phyloP scores from a whole-genome alignment of 1,140 invertebrate genomes.

The Leptoteleia sp. region DNA sequence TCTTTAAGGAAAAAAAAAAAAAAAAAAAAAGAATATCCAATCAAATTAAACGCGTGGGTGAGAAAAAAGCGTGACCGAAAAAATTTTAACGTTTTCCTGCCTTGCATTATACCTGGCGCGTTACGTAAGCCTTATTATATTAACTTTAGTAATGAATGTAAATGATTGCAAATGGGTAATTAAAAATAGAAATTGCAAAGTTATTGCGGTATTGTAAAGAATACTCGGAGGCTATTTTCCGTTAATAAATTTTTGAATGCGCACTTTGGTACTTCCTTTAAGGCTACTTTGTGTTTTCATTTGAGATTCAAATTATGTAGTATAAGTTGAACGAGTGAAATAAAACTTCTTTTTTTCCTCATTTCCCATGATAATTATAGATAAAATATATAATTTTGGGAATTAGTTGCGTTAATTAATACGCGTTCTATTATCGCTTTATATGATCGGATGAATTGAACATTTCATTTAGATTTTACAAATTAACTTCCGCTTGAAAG shows the following conservation, averaged over 20 bases:
- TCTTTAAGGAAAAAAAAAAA: too few relatives aligned
- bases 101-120: conserved; percentile 17
- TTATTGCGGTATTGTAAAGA: conserved; percentile 19
- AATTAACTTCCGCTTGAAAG: conserved; percentile 28
- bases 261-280: conserved; percentile 12
- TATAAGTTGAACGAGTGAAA: background rate
- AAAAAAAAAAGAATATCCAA: too few relatives aligned
- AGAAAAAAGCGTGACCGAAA: conserved; percentile 35
- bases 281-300: too few relatives aligned
- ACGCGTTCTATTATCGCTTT: conserved; percentile 1
- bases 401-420: background rate
- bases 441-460: conserved; percentile 4
- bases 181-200: conserved; percentile 28
- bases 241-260: conserved; percentile 40
- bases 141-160: conserved; percentile 54
- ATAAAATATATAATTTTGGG: conserved; percentile 16
- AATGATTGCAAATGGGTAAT: conserved; percentile 38
- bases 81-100: conserved; percentile 29
- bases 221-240: conserved; percentile 8
- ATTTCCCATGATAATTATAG: background rate
- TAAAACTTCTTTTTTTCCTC: background rate
- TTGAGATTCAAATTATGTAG: too few relatives aligned
- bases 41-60: background rate
- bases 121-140: conserved; percentile 42
- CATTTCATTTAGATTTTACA: conserved; percentile 7